Evolutionary conservation across 64 coral and sea anemone genomes (phyloP), one percentile per base, ranked within the genome.

Genomic region (Actinia tenebrosa): DNA sequence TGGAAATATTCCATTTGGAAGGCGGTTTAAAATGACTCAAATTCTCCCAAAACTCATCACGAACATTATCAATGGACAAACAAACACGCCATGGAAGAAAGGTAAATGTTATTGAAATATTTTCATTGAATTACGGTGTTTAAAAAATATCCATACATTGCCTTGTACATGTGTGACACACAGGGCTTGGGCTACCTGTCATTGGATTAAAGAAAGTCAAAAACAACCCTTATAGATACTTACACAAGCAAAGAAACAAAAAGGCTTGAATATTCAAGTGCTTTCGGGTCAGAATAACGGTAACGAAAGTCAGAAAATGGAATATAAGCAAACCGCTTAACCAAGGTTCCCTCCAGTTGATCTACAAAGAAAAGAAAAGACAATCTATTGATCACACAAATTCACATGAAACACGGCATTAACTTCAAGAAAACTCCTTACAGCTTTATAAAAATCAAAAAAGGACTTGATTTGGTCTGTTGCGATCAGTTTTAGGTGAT

Each of bases 401-500:
- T 53, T 16, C 23, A 13, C 50, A 14, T 25, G 6, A 72, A 56
- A 69, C 10, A 72, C 77, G 45, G 45, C 30, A 6, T 6, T 15
- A 15, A 86, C 3, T 64, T 46, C 17, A 64, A 16, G 8, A 87
- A 78, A 78, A 75, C 19, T 82, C 26, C 90, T 87, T 87, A 91
- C 90, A 44, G 90, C 90, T 87, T 91, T 91, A 11, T 85, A 19
- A 72, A 91, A 91, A 80, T 91, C 90, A 77, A 82, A 81, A 10
- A 91, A 25, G 17, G 56, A 54, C 54, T 91, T 83, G 45, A 91
- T 91, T 68, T 91, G 84, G 78, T 83, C 80, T 22, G 84, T 87
- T 6, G 77, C 17, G 18, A 87, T 80, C 56, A 71, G 84, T 37
- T 90, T 37, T 53, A 81, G n/a, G 13, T 85, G 42, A 10, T 45